Evolutionary conservation across 35 echinoderm and acorn worm species (phyloP), one percentile per base, ranked within the genome.

Genomic region (Apostichopus parvimensis): DNA sequence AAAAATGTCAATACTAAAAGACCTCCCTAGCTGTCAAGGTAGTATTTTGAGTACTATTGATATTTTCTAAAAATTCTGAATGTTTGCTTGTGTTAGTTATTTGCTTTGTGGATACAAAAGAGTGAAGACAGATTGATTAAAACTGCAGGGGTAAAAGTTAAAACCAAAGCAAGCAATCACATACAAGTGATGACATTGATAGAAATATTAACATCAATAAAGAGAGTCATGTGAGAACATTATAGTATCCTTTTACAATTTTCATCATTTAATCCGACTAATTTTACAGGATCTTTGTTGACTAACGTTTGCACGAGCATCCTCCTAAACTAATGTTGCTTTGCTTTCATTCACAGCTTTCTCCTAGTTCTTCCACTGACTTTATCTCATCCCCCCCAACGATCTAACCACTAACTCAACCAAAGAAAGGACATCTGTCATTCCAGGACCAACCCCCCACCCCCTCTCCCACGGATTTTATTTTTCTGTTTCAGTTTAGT

Each of bases 361-460:
- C 64, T 68, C 18, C 11, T 18, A 68, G 11, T 68, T 0, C 18
- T 68, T 68, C 64, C 64, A 13, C 64, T 68, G 34, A 45, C 64
- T 5, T 1, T 18, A 68, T 68, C 64, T 68, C 0, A 45, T 45
- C 18, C 64, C 64, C 18, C 18, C 64, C 18, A 68, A 9, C 18
- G 64, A 68, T 68, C 64, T 75, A 75, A 75, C 71, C 71, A 75
- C n/a, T 75, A 75, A 75, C 71, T 7, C n/a, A 75, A 14, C 71
- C 13, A 75, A 18, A 18, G 20, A 12, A 12, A 61, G 58, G 12
- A 61, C 8, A 1, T 61, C 58, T 9, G 7, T 75, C 71, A 75
- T 75, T 75, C 21, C 71, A 75, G 71, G 71, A 18, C 14, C 6
- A 13, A 0, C 9, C 14, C 9, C 34, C 34, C 28, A 0, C 25